Conservation (phyloP, 1,140 invertebrate genomes). For the Papilio machaon region DNA sequence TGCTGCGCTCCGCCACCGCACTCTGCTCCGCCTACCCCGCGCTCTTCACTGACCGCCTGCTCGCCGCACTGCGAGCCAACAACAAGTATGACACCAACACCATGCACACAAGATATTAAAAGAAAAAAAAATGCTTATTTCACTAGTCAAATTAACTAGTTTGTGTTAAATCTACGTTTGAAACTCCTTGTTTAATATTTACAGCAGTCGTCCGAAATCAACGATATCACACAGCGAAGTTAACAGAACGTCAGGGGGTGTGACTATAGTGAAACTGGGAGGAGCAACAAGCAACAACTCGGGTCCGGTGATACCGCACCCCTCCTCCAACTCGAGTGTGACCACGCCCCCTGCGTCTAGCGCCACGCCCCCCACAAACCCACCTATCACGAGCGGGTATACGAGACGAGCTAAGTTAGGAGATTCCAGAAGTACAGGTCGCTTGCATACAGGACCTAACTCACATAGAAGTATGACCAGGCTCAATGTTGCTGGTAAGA, state of each 20-base stretch:
- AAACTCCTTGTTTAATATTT: background rate
- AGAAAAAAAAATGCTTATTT: background rate
- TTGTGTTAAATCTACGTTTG: background rate
- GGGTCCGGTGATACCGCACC: slow-evolving; percentile 30
- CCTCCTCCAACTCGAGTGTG: slow-evolving; percentile 25
- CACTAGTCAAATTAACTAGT: background rate
- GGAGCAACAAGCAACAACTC: slow-evolving; percentile 61
- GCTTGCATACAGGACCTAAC: slow-evolving; percentile 85
- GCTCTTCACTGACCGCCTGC: slow-evolving; percentile 89
- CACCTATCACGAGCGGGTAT: slow-evolving; percentile 73
- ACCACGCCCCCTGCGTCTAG: slow-evolving; percentile 49
- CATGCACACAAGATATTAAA: too few species aligned
- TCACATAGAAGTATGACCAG: slow-evolving; percentile 89
- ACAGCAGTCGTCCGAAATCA: slow-evolving; percentile 62
- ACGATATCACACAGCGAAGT: slow-evolving; percentile 77
- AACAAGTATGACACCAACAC: slow-evolving; percentile 67
- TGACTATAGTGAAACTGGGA: slow-evolving; percentile 89
- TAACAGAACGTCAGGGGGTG: slow-evolving; percentile 87
- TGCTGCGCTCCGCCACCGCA: slow-evolving; percentile 89
- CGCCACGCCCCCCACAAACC: slow-evolving; percentile 38
- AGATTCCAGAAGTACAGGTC: slow-evolving; percentile 86
- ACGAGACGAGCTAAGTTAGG: slow-evolving; percentile 85
- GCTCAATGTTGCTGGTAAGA: slow-evolving; percentile 85
- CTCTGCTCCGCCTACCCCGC: slow-evolving; percentile 89
- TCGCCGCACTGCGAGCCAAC: slow-evolving; percentile 87